phyloP scores from a whole-genome alignment of 2,797 vertebrate genomes.

The Anguilla megastoma region DNA sequence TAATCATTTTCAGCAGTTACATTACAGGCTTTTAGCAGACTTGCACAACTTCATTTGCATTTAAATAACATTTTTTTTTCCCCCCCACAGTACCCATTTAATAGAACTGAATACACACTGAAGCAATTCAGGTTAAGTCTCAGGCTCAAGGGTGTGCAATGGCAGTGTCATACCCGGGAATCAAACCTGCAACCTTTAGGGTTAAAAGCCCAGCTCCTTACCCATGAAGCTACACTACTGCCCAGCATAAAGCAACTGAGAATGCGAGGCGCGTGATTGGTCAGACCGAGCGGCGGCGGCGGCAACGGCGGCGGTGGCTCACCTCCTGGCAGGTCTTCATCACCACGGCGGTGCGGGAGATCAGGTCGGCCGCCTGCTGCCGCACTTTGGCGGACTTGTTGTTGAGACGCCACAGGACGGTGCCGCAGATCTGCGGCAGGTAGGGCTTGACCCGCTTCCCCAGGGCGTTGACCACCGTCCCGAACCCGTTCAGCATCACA shows the following conservation, averaged over 20 bases:
- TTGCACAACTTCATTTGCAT: too few relatives aligned
- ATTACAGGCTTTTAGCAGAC: not conserved
- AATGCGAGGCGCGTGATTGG: not conserved
- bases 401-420: constrained; percentile 97
- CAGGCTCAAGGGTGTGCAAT: too few relatives aligned
- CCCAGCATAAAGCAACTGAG: not conserved
- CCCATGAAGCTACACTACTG: not conserved
- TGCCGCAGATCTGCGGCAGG: constrained; percentile 98
- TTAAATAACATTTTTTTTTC: too few relatives aligned
- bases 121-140: too few relatives aligned
- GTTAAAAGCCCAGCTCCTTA: not conserved
- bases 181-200: not conserved
- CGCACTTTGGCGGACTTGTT: constrained; percentile 99
- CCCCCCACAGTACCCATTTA: too few relatives aligned
- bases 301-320: not conserved
- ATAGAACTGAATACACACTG: too few relatives aligned
- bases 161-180: not conserved
- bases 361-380: constrained; percentile 96
- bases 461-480: constrained; percentile 97
- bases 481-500: constrained; percentile 98
- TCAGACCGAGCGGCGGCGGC: not conserved
- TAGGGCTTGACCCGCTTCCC: constrained; percentile 98
- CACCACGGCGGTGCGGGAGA: constrained; percentile 96
- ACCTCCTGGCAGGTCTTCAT: constrained; percentile 99
- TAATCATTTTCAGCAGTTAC: not conserved